phyloP scores from a whole-genome alignment of 2,888 invertebrate genomes.

The Candidula unifasciata region DNA sequence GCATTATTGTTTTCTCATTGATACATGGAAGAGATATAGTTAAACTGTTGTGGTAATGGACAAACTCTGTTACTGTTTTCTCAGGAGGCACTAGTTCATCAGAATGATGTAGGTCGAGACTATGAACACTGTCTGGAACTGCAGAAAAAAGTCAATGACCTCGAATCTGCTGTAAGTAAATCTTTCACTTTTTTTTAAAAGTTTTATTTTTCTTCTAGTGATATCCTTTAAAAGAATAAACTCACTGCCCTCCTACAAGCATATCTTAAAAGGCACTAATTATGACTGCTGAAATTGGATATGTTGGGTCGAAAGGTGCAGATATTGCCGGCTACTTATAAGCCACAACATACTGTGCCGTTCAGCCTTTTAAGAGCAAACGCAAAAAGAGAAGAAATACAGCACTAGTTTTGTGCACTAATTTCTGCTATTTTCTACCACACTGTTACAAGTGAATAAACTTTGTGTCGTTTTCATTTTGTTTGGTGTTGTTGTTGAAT shows the following conservation, averaged over 20 bases:
- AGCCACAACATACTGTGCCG: too few species aligned
- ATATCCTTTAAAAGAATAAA: too few species aligned
- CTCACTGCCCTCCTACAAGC: neutral
- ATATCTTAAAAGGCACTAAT: too few species aligned
- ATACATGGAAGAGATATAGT: too few species aligned
- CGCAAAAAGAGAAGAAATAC: too few species aligned
- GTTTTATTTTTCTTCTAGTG: neutral
- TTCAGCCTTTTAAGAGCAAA: too few species aligned
- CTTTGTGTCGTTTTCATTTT: neutral
- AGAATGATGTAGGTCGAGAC: conserved; percentile 94
- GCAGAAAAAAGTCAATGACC: conserved; percentile 91
- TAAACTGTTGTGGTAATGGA: neutral
- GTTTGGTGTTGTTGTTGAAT: neutral
- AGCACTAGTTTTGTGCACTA: too few species aligned
- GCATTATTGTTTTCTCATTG: too few species aligned
- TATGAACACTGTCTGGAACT: conserved; percentile 96
- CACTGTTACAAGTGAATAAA: neutral
- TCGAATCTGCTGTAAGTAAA: conserved; percentile 78
- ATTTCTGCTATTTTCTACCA: too few species aligned
- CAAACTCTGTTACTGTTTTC: neutral
- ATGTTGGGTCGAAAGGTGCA: too few species aligned
- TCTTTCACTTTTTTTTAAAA: neutral
- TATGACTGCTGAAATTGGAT: too few species aligned
- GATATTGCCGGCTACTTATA: too few species aligned
- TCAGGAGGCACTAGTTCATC: conserved; percentile 85